Base-by-base conservation (phyloP, 2,888 invertebrate species). In the Bugula neritina region DNA sequence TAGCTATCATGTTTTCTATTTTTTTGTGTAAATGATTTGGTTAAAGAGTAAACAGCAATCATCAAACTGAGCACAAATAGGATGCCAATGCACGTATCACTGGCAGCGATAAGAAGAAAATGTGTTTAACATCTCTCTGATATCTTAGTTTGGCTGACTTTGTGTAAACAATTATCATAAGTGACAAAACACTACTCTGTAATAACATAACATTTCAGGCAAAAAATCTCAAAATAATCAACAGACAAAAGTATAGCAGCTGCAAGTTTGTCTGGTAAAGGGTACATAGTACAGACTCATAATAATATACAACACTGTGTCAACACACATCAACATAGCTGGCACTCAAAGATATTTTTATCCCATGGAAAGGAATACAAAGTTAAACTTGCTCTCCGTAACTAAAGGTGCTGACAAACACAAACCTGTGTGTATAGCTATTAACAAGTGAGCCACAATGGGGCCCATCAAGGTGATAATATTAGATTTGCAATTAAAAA, bases 61-160 rank as follows among this genome's bases (percentile, higher is more conserved):
- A 17, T 17, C 17, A 17, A 43, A 17, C 43, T 43, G 43, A 43
- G 17, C 43, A 5, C 27, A 31, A 63, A 31, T 25, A 27, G n/a
- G 31, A 25, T 29, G 63, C 27, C 27, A 31, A 31, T 63, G 63
- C n/a, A 63, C 63, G 63, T 27, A 63, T 27, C 3, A 31, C 27
- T 63, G 63, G 63, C 63, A 63, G 31, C n/a, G 25, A 27, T 27
- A 27, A n/a, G 21, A 10, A 63, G 21, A 63, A 63, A 34, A 34
- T 63, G 25, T 63, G 63, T 63, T 63, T 63, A 63, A 63, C 63
- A 63, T 63, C 3, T 63, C 63, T 63, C 31, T 63, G 63, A 63
- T 63, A 63, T 63, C 27, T 63, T 27, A 63, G 25, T 63, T 63
- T 13, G 63, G 17, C 31, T 63, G 63, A 13, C n/a, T 31, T 63